Conservation (phyloP, 2,888 invertebrate genomes). For the Phorcus lineatus region DNA sequence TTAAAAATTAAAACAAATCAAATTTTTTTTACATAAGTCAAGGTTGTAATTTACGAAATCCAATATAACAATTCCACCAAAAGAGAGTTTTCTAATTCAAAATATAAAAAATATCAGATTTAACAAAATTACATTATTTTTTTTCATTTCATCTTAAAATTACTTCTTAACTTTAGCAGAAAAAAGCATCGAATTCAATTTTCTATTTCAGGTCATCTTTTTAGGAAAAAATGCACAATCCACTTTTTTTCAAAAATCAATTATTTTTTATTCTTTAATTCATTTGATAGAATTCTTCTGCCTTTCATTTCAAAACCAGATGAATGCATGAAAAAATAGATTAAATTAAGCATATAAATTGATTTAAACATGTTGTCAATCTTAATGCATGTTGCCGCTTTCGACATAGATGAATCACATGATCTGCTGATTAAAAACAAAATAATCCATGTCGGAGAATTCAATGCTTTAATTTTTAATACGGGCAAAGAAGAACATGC, state of each 20-base stretch:
- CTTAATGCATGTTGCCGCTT: not conserved
- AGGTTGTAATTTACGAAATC: not conserved
- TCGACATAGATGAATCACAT: not conserved
- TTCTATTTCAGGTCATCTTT: not conserved
- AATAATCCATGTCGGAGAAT: not conserved
- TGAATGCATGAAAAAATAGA: slow-evolving; percentile 2
- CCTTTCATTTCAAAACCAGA: not conserved
- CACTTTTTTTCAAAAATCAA: slow-evolving; percentile 7
- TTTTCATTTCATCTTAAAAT: not conserved
- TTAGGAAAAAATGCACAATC: not conserved
- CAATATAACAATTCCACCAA: not conserved
- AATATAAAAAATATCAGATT: not conserved
- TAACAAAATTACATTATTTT: not conserved
- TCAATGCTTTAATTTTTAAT: not conserved
- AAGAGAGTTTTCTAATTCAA: not conserved
- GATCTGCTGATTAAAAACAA: not conserved
- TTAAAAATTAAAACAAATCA: too few species aligned
- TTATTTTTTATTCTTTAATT: not conserved
- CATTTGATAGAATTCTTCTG: not conserved
- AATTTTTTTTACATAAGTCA: too few species aligned
- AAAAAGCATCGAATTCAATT: slow-evolving; percentile 14
- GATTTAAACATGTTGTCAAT: slow-evolving; percentile 14
- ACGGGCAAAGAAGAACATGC: not conserved
- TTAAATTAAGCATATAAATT: slow-evolving; percentile 25
- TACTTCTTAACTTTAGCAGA: not conserved